Percentiles rank a stretch among this genome's conserved stretches.
Conservation (phyloP, 2,113 vertebrate genomes). For the Chlorodrepanis virens region DNA sequence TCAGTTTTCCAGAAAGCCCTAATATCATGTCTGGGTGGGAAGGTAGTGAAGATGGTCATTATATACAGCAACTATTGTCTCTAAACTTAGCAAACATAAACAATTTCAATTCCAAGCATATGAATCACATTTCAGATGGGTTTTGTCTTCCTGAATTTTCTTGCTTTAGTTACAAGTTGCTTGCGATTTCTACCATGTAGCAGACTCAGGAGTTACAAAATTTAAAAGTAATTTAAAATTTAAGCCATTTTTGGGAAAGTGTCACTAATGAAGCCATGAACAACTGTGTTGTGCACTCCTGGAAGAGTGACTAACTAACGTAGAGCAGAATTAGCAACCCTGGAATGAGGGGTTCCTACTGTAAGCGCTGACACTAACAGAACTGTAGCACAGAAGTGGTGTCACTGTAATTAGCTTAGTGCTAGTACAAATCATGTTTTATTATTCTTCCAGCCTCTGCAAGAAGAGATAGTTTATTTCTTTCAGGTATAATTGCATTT, state of each 20-base stretch:
- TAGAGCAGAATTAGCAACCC: neutral
- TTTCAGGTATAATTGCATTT: constrained; percentile 34
- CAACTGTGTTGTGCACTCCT: neutral
- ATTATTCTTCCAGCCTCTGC: neutral
- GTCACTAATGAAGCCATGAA: neutral
- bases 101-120: neutral
- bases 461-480: neutral
- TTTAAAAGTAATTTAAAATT: neutral
- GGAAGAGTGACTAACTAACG: neutral
- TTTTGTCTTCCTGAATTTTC: neutral
- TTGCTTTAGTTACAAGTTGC: neutral
- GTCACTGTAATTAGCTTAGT: constrained; percentile 19
- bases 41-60: neutral
- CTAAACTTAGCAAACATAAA: neutral
- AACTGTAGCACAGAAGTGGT: neutral
- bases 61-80: neutral
- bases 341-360: neutral
- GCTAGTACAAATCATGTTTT: neutral
- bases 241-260: neutral
- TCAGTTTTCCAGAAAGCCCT: neutral
- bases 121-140: neutral
- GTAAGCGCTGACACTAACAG: neutral
- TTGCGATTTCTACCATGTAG: neutral
- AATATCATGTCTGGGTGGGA: neutral
- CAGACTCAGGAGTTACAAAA: neutral